phyloP scores from a whole-genome alignment of 2,113 vertebrate genomes.

The Pseudorectes ferrugineus region DNA sequence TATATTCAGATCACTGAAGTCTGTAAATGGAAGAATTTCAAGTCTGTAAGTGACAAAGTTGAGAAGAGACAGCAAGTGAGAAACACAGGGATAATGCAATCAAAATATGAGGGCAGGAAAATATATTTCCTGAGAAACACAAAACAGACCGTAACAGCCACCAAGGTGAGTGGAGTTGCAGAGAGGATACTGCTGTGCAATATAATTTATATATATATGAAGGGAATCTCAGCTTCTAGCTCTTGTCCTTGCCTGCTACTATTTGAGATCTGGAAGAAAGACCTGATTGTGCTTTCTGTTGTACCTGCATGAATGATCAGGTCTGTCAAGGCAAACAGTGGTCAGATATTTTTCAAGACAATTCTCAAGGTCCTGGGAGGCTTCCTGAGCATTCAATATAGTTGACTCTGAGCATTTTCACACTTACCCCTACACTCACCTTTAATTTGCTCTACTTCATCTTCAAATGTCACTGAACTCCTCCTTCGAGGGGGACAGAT shows the following conservation, averaged over 20 bases:
- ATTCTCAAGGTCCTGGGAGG: not conserved
- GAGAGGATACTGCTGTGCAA: not conserved
- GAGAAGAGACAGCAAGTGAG: not conserved
- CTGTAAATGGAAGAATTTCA: not conserved
- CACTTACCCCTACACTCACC: slow-evolving; percentile 68
- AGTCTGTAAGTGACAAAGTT: not conserved
- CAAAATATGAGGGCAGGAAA: not conserved
- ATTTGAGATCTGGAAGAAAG: not conserved
- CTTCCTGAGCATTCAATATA: not conserved
- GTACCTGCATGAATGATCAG: not conserved
- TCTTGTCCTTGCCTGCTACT: not conserved
- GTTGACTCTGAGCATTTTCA: not conserved
- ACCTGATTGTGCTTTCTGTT: not conserved
- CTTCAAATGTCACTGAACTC: slow-evolving; percentile 96
- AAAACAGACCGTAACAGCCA: not conserved
- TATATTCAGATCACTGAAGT: not conserved
- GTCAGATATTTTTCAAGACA: not conserved
- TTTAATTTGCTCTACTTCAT: slow-evolving; percentile 90
- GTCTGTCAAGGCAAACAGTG: not conserved
- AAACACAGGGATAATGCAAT: not conserved
- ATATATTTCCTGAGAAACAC: not conserved
- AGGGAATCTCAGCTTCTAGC: not conserved
- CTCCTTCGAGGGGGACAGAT: slow-evolving; percentile 80
- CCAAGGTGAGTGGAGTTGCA: not conserved
- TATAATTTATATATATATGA: not conserved